Base-by-base conservation (phyloP, 2,113 vertebrate species). In the Scopus umbretta region DNA sequence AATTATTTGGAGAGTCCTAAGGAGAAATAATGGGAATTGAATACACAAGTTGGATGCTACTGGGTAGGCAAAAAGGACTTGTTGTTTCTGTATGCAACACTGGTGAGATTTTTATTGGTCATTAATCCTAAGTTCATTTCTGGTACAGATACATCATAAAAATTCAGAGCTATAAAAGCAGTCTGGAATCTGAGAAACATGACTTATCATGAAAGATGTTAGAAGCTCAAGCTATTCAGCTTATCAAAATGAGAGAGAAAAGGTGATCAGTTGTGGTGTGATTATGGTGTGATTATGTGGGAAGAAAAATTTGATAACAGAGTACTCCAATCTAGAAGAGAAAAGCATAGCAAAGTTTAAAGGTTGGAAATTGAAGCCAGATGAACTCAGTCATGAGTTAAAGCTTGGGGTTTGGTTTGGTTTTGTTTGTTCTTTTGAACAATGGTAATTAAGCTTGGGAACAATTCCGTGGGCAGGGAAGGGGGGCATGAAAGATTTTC, bases 11-110 rank as follows among this genome's bases (percentile, higher is more conserved):
- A 75, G 70, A 61, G 47, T 90, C 74, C 70, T 92, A 67, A 90
- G 88, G 74, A 94, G 50, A 94, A 96, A 83, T 70, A 88, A 86
- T 45, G 29, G 15, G 49, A 96, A 88, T 73, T 86, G 59, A 82
- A 84, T 70, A 40, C 40, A 36, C 20, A 81, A 45, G 52, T 73
- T 86, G 63, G 16, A 59, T 4, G 13, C 61, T 74, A 52, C 19
- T 40, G 15, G 36, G 68, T 43, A 79, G 68, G 76, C 5, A 53
- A 71, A 90, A 65, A 59, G 26, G 16, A 67, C 20, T 34, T 66
- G 8, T 85, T 61, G 14, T 79, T 88, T 95, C 80, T 88, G 5
- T 71, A 25, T 95, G 90, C 65, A 90, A 20, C 67, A 63, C 23
- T 71, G 56, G 63, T 63, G 75, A 65, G 43, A 49, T 74, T 95